These are phyloP conservation scores for Prionailurus viverrinus DNA, from an alignment of 2,113 vertebrate genomes.

Conservation along the genomic window DNA sequence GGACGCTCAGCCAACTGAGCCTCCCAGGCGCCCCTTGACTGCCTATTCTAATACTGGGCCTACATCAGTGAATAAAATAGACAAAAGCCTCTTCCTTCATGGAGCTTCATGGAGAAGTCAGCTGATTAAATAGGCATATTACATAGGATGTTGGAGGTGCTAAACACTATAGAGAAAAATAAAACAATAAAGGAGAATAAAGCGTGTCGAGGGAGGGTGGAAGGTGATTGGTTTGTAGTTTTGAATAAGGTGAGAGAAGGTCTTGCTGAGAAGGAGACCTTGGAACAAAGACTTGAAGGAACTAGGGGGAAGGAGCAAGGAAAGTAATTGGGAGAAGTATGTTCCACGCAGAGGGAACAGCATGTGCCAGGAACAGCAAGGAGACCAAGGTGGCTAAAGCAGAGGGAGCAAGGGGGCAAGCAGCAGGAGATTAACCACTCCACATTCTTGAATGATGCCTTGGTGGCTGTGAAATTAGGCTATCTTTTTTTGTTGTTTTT, in stretches of 20 bases:
- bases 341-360: not conserved
- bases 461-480: not conserved
- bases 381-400: not conserved
- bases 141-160: not conserved
- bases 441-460: not conserved
- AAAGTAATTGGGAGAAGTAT: not conserved
- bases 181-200: not conserved
- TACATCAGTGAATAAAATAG: not conserved
- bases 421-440: too few species aligned
- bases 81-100: not conserved
- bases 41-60: not conserved
- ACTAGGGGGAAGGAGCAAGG: not conserved
- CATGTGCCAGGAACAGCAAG: not conserved
- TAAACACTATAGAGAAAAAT: not conserved
- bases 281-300: not conserved
- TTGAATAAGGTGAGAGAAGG: conserved; percentile 10
- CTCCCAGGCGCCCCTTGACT: too few species aligned
- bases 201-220: not conserved
- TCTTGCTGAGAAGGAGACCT: not conserved
- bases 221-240: not conserved
- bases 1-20: too few species aligned
- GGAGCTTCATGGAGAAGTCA: not conserved
- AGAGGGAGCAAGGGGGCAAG: not conserved
- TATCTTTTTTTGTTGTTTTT: not conserved
- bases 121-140: not conserved